Evolutionary conservation across 2,797 vertebrate species (phyloP), one percentile per base, ranked within the genome.

Genomic region (Crossoptilon crossoptilon): DNA sequence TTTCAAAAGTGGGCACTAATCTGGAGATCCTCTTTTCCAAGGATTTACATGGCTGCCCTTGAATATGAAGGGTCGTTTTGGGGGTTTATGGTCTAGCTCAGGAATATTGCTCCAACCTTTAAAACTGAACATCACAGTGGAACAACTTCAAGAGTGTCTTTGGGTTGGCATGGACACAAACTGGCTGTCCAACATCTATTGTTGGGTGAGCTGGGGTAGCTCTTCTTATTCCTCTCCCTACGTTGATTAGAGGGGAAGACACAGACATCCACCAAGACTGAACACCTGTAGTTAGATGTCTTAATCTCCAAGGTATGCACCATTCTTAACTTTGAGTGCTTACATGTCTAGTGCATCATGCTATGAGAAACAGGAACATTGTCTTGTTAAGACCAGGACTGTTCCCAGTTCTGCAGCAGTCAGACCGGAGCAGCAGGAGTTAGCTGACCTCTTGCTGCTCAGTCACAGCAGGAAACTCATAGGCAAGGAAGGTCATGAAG

Each of bases 191-290:
- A 14, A 41, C 41, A 53, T 41, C 71, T 55, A 1, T 46, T 6
- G 41, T 17, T 3, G 14, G 23, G 31, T 22, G 59, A 41, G 22
- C 39, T n/a, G 15, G 29, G 37, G 4, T 14, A 49, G 60, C 26
- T 67, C 46, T 53, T 53, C 1, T 33, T 29, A 26, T 70, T 17
- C 24, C 44, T 59, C n/a, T 70, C 9, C 43, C 14, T 46, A 11
- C 23, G 5, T 6, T 7, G 27, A 27, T 0, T 1, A 48, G 74
- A n/a, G 26, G 53, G 26, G 14, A 23, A 16, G 3, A 29, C 4
- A 0, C 12, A 33, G 37, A 35, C 43, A 35, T 19, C 18, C 15
- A 15, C 22, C 35, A 64, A 11, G 58, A 41, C 10, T 15, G 14
- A n/a, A 6, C 29, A 9, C 9, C 58, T 46, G 11, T 26, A 70